phyloP scores from a whole-genome alignment of 1,140 invertebrate genomes.

The Rhizoglyphus robini region DNA sequence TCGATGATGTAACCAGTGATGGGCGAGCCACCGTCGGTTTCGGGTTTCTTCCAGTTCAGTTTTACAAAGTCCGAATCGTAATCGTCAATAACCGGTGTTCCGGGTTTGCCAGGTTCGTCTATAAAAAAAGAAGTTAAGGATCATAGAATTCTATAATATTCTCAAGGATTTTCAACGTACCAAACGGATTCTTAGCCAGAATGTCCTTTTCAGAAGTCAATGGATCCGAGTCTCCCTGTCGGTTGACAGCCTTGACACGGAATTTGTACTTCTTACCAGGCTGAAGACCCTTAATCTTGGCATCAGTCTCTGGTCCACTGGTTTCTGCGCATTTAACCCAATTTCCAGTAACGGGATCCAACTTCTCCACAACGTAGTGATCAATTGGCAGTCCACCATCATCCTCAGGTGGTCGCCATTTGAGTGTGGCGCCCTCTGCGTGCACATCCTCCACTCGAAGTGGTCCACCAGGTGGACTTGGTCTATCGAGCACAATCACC shows the following conservation, averaged over 20 bases:
- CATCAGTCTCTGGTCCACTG: slow-evolving; percentile 71
- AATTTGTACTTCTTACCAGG: slow-evolving; percentile 93
- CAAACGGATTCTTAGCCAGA: slow-evolving; percentile 85
- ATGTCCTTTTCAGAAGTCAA: slow-evolving; percentile 76
- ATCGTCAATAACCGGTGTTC: slow-evolving; percentile 72
- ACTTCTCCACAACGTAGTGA: slow-evolving; percentile 91
- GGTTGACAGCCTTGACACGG: slow-evolving; percentile 91
- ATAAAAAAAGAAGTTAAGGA: background rate
- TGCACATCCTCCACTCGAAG: slow-evolving; percentile 69
- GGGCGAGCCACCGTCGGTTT: slow-evolving; percentile 67
- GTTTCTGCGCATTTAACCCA: slow-evolving; percentile 91
- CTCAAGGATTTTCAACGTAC: slow-evolving; percentile 43
- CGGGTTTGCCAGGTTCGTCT: slow-evolving; percentile 71
- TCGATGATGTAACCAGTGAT: slow-evolving; percentile 74
- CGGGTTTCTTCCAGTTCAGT: slow-evolving; percentile 66
- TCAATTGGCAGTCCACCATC: slow-evolving; percentile 91
- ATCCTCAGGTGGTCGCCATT: slow-evolving; percentile 80
- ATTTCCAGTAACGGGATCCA: slow-evolving; percentile 59
- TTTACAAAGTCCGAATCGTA: slow-evolving; percentile 91
- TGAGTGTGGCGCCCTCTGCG: slow-evolving; percentile 86
- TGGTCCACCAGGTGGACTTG: slow-evolving; percentile 21
- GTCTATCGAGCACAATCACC: slow-evolving; percentile 48
- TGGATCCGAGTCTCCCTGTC: slow-evolving; percentile 88
- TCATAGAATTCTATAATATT: slow-evolving; percentile 41
- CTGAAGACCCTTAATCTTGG: slow-evolving; percentile 62